Conservation (phyloP, 2,113 vertebrate species). For the Daubentonia madagascariensis region DNA sequence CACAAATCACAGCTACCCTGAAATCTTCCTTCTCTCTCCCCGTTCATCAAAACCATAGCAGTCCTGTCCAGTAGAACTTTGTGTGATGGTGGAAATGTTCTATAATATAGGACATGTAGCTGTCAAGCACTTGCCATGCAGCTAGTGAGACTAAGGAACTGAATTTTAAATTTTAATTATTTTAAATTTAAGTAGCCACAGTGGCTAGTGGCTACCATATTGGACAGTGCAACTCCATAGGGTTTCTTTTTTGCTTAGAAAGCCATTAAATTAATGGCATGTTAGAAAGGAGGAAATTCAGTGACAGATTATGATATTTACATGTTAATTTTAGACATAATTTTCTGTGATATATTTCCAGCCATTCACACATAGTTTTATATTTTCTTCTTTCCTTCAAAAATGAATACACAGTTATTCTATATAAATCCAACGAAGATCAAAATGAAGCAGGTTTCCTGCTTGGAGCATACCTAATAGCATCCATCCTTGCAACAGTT, state of each 20-base stretch:
- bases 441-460: neutral
- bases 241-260: neutral
- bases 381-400: conserved; percentile 21
- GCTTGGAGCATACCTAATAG: neutral
- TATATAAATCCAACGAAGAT: neutral
- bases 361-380: neutral
- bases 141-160: neutral
- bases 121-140: neutral
- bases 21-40: neutral
- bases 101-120: neutral
- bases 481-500: neutral
- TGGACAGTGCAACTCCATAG: neutral
- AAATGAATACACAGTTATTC: neutral
- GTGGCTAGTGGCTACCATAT: neutral
- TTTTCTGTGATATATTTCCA: conserved; percentile 5
- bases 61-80: neutral
- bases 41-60: neutral
- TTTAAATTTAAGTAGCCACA: neutral
- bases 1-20: neutral
- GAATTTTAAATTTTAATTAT: conserved; percentile 29
- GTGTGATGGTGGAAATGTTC: neutral
- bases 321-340: neutral
- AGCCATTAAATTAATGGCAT: neutral
- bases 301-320: conserved; percentile 5
- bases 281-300: neutral